Evolutionary conservation across 2,888 invertebrate genomes (phyloP), one percentile per base, ranked within the genome.

Genomic region (Noctuana brunneofusca): DNA sequence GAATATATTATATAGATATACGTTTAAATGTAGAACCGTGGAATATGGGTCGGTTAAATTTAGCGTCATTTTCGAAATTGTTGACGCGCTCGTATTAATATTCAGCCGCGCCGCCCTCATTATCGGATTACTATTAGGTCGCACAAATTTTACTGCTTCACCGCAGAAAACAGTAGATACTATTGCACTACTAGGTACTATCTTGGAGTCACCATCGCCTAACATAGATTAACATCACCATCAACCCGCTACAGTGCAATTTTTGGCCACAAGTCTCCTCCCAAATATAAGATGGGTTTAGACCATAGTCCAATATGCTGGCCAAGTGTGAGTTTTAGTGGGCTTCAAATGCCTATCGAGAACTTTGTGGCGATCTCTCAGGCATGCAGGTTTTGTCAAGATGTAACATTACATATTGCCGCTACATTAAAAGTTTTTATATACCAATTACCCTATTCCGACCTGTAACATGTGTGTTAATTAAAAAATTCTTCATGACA

Each of bases 21-120:
- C 63, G 58, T 67, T 56, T 59, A 64, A 64, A 62, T 64, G 65
- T 70, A 68, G 69, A 74, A 76, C 79, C 84, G 84, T 85, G 84
- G 86, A 87, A 89, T 81, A 83, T 86, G 71, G 86, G 77, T 71
- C 86, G 73, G 72, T 73, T 85, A 79, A 78, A 80, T 79, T 50
- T 62, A 70, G 66, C 73, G 71, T 73, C 75, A 74, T 74, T 79
- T 76, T 76, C 75, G 58, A 68, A 68, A 68, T 64, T 65, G 57
- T 65, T 75, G 73, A 74, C 69, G 68, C 52, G 58, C 14, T 35
- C 20, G 22, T 58, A 38, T 58, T 58, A 58, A 58, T 24, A 58
- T 63, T 58, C 41, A 12, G 22, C 53, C 50, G 46, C 50, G 60
- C n/a, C 30, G 60, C 20, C 60, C 46, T 63, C 63, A 55, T 64